Conservation (phyloP, 2,888 invertebrate species). For the Dendrolimus houi region DNA sequence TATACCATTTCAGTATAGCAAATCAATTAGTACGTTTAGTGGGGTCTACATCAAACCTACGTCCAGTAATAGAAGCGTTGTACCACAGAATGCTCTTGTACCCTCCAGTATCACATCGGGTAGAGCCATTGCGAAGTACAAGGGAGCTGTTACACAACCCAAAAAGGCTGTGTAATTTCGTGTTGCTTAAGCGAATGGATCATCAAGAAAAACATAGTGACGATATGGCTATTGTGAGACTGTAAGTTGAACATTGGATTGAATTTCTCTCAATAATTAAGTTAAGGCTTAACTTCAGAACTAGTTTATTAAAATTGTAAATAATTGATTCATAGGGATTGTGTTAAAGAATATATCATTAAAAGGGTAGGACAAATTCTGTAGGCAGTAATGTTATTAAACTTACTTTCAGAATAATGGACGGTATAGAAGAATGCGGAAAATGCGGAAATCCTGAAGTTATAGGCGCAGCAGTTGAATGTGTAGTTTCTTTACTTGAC, state of each 20-base stretch:
- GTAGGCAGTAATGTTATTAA: conserved; percentile 3
- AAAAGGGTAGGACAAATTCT: conserved; percentile 10
- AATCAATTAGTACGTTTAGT: conserved; percentile 92
- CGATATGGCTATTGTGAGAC: conserved; percentile 88
- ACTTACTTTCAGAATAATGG: conserved; percentile 81
- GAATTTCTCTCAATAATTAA: no score
- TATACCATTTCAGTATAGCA: conserved; percentile 80
- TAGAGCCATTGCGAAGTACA: conserved; percentile 89
- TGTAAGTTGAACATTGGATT: conserved; percentile 71
- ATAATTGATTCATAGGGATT: no score
- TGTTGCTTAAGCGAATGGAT: conserved; percentile 80
- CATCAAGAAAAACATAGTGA: conserved; percentile 75
- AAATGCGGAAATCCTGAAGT: conserved; percentile 85
- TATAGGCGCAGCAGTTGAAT: conserved; percentile 87
- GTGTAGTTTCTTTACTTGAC: conserved; percentile 88
- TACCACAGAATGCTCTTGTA: conserved; percentile 95
- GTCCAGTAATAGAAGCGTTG: conserved; percentile 94
- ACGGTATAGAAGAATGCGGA: conserved; percentile 95
- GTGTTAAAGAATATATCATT: neutral
- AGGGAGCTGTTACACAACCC: conserved; percentile 88
- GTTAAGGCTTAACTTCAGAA: no score
- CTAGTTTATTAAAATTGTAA: no score
- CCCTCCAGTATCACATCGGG: conserved; percentile 89
- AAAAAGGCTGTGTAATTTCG: conserved; percentile 85
- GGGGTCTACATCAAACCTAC: conserved; percentile 89